A percentile compares a stretch with the other conserved stretches of the same genome.
Conservation (phyloP, 1,140 invertebrate species). For the Pseudomyrmex cubaensis region DNA sequence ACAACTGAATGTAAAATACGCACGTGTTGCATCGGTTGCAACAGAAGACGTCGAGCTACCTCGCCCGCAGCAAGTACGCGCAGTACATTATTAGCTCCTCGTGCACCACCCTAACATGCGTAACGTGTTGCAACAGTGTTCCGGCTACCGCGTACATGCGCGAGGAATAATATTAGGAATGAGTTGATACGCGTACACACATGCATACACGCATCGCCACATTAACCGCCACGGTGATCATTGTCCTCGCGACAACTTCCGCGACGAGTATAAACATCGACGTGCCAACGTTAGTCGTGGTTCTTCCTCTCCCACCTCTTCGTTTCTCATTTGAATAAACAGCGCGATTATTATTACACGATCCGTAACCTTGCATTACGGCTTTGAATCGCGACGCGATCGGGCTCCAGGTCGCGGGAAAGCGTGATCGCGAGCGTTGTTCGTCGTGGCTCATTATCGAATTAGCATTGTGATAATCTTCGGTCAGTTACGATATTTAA, state of each 20-base stretch:
- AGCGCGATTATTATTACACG: slow-evolving; percentile 59
- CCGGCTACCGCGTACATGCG: slow-evolving; percentile 33
- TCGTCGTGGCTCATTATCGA: slow-evolving; percentile 34
- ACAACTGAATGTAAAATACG: not conserved
- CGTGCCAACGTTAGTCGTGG: slow-evolving; percentile 12
- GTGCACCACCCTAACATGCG: slow-evolving; percentile 59
- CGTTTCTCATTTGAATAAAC: slow-evolving; percentile 69
- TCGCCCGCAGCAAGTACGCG: slow-evolving; percentile 48
- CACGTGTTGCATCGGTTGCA: not conserved
- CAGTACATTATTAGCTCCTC: slow-evolving; percentile 59
- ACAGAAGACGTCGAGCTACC: slow-evolving; percentile 17
- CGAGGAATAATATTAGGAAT: slow-evolving; percentile 67
- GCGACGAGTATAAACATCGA: slow-evolving; percentile 63
- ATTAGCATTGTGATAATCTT: slow-evolving; percentile 44
- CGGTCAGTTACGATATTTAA: slow-evolving; percentile 30
- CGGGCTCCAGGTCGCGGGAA: slow-evolving; percentile 19
- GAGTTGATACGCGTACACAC: slow-evolving; percentile 45
- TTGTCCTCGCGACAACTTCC: slow-evolving; percentile 62
- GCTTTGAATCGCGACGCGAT: slow-evolving; percentile 52
- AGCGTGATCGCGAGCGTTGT: slow-evolving; percentile 30
- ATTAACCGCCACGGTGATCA: slow-evolving; percentile 55
- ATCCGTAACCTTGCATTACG: slow-evolving; percentile 55
- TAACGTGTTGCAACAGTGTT: slow-evolving; percentile 34
- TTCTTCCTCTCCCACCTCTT: not conserved
- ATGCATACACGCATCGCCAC: not conserved